Percentiles rank a stretch among this genome's conserved stretches.
phyloP scores from a whole-genome alignment of 1,140 invertebrate genomes.

The Ostrea denselamellosa region DNA sequence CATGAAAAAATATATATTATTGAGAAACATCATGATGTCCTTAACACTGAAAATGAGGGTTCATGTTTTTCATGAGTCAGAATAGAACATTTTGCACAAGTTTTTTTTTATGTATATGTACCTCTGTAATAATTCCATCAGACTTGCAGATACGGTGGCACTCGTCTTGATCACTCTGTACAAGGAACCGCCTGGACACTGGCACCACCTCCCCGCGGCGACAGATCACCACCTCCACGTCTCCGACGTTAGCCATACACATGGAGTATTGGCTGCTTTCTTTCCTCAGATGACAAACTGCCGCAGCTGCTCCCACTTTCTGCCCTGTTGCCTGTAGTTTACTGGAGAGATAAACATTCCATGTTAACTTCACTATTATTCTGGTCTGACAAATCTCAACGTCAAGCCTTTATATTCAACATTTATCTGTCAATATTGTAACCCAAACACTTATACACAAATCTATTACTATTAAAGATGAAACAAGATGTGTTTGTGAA shows the following conservation, averaged over 20 bases:
- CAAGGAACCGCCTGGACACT: slow-evolving; percentile 73
- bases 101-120: slow-evolving; percentile 44
- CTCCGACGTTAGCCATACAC: slow-evolving; percentile 77
- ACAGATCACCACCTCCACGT: slow-evolving; percentile 76
- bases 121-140: slow-evolving; percentile 79
- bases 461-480: no score
- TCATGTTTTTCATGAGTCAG: no score
- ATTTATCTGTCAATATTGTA: no score
- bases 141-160: slow-evolving; percentile 73
- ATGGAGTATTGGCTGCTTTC: slow-evolving; percentile 63
- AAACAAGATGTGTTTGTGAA: no score
- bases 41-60: no score
- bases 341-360: slow-evolving; percentile 61
- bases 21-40: no score
- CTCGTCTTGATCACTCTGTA: slow-evolving; percentile 71
- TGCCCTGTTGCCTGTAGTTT: slow-evolving; percentile 75
- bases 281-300: slow-evolving; percentile 71
- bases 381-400: no score
- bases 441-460: no score
- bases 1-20: no score
- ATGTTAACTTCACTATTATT: no score
- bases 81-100: no score
- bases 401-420: no score
- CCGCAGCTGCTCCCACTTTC: slow-evolving; percentile 75
- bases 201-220: slow-evolving; percentile 69